Evolutionary conservation across 2,113 vertebrate species (phyloP).

Genomic region (Equus przewalskii): DNA sequence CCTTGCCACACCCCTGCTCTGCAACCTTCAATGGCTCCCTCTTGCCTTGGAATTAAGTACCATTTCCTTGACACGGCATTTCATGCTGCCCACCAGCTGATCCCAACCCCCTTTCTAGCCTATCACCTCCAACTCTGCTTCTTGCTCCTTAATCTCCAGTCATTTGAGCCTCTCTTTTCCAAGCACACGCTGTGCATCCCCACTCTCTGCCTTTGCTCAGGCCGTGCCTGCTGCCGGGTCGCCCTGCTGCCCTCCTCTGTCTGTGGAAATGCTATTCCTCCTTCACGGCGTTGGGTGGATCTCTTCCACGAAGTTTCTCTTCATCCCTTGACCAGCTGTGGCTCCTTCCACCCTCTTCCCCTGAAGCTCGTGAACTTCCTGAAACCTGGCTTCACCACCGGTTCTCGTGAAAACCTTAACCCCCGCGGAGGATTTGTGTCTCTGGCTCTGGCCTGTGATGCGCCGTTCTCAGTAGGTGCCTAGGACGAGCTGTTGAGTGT

Average conservation of each 20-base stretch:
- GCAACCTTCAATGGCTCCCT: background rate
- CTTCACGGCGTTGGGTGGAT: background rate
- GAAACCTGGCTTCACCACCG: background rate
- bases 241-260: background rate
- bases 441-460: too few species aligned
- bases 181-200: background rate
- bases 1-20: background rate
- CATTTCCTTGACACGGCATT: background rate
- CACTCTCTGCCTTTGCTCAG: background rate
- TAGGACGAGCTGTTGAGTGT: too few species aligned
- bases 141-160: background rate
- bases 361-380: background rate
- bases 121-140: background rate
- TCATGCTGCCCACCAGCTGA: background rate
- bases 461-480: accelerated
- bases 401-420: background rate
- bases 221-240: background rate
- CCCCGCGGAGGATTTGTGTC: background rate
- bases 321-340: background rate
- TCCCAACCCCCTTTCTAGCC: too few species aligned
- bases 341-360: background rate
- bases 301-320: background rate
- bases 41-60: background rate
- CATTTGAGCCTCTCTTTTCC: background rate
- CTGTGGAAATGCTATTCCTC: background rate